Conservation (phyloP, 2,888 invertebrate species). For the Heteropelma amictum region DNA sequence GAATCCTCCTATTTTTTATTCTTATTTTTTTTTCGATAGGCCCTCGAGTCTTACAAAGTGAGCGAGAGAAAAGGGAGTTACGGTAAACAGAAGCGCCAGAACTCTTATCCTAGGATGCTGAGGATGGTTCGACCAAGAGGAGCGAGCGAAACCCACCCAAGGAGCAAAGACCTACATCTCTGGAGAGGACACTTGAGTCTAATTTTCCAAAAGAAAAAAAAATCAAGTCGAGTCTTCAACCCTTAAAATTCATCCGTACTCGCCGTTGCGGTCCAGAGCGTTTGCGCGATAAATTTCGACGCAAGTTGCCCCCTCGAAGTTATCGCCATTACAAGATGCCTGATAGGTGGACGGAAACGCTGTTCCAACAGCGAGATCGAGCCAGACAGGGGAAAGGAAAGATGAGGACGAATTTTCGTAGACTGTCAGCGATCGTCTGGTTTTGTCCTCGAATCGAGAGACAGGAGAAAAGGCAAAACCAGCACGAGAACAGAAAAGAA, state of each 20-base stretch:
- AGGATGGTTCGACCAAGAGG: slow-evolving; percentile 23
- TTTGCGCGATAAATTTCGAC: slow-evolving; percentile 60
- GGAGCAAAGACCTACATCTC: slow-evolving; percentile 11
- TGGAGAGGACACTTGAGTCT: slow-evolving; percentile 33
- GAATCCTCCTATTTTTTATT: slow-evolving; percentile 11
- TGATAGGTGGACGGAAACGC: not conserved
- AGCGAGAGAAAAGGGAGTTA: slow-evolving; percentile 61
- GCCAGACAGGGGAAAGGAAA: slow-evolving; percentile 22
- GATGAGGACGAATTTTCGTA: slow-evolving; percentile 21
- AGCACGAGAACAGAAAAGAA: slow-evolving; percentile 20
- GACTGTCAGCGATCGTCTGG: slow-evolving; percentile 38
- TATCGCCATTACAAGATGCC: slow-evolving; percentile 8
- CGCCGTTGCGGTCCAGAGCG: slow-evolving; percentile 21
- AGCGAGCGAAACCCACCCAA: slow-evolving; percentile 39
- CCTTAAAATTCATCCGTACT: slow-evolving; percentile 64
- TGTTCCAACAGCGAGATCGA: not conserved
- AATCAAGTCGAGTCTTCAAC: slow-evolving; percentile 60
- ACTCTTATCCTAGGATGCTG: slow-evolving; percentile 45
- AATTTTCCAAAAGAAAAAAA: slow-evolving; percentile 19
- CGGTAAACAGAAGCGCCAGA: slow-evolving; percentile 67
- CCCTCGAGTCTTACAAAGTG: slow-evolving; percentile 48
- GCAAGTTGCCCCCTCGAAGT: slow-evolving; percentile 42
- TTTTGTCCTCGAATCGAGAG: slow-evolving; percentile 1
- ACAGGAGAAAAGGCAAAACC: slow-evolving; percentile 11
- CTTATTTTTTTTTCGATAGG: slow-evolving; percentile 2